Base-by-base conservation (phyloP, 64 coral and sea anemone species). In the Pachyseris speciosa region DNA sequence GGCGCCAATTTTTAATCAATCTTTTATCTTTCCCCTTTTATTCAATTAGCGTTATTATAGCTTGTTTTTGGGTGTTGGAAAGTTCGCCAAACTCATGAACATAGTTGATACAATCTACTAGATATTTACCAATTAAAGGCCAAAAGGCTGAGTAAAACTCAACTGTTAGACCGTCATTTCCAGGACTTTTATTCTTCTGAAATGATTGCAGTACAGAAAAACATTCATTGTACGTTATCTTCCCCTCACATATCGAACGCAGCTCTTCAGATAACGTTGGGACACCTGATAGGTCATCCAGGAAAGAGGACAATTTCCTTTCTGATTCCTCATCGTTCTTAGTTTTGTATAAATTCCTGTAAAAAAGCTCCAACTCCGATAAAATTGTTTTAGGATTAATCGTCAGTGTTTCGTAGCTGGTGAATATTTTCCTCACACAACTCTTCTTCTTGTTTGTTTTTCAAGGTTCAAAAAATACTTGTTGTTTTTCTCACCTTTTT, bases 401-500 rank as follows among this genome's bases (percentile, higher is more conserved):
- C 27, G 40, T 48, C 5, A 51, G 48, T 24, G 15, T 31, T 7
- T 69, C 43, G 34, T 87, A 33, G 26, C 30, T 69, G 0, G 68
- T 72, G 60, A 26, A 10, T 20, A 75, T 69, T 31, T 67, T 84
- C 24, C 60, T 36, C 25, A 84, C 80, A 55, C 80, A 41, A 15
- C 60, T 33, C 20, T 67, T 69, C 28, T 22, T 84, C 58, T 66
- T 84, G 5, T 40, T 15, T 24, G 55, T 38, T 52, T 78, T 77
- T 89, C 86, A 27, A 78, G 7, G 16, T 89, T 75, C 30, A 89
- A 29, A 36, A 89, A 89, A 28, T 89, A 78, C 79, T 91, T 91
- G 20, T 32, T 83, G 27, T 91, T 91, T 91, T 91, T 91, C 7
- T 91, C 88, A 29, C 88, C 76, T 11, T 67, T 50, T 80, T 91